Evolutionary conservation across 1,140 invertebrate species (phyloP), one percentile per base, ranked within the genome.

Genomic region (Pararge aegeria): DNA sequence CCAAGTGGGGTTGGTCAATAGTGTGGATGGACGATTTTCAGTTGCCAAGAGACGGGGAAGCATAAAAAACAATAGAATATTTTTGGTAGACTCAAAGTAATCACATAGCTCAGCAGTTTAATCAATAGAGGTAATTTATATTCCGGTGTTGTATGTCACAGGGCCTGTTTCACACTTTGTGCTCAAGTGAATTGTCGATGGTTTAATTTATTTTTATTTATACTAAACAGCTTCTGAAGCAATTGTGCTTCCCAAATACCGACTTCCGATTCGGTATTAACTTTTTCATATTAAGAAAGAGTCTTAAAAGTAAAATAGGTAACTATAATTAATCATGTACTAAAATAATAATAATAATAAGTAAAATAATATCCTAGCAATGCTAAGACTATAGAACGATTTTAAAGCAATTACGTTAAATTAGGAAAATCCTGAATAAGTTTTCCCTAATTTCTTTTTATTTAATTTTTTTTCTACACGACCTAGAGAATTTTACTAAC

Each of bases 41-140:
- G 82, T 84, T 78, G 80, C 82, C 74, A 75, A 80, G 71, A 75
- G 83, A 89, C 86, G 86, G 78, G 86, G 86, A 89, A 89, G 86
- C 86, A 86, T 78, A 76, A 65, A 13, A 24, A 40, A 40, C 34
- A 57, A 57, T 38, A 52, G 27, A 56, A 50, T 52, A 52, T 52
- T 56, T 42, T 55, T 55, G 24, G 52, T 55, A 60, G 24, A 34
- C 34, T 48, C 51, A 61, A 54, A 60, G 19, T 51, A n/a, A n/a
- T n/a, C n/a, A n/a, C 7, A 30, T 57, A 63, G 61, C 50, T 63
- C 55, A 63, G 30, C 54, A 46, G 20, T 62, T 58, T 57, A 57
- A 56, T 57, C 55, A 30, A 63, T 63, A 63, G 50, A 37, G 6
- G 30, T 53, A 53, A 21, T 44, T 61, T 71, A 75, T 80, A 81